A percentile compares a stretch with the other conserved stretches of the same genome.
Evolutionary conservation across 2,113 vertebrate genomes (phyloP).

Genomic region (Oncorhynchus keta): DNA sequence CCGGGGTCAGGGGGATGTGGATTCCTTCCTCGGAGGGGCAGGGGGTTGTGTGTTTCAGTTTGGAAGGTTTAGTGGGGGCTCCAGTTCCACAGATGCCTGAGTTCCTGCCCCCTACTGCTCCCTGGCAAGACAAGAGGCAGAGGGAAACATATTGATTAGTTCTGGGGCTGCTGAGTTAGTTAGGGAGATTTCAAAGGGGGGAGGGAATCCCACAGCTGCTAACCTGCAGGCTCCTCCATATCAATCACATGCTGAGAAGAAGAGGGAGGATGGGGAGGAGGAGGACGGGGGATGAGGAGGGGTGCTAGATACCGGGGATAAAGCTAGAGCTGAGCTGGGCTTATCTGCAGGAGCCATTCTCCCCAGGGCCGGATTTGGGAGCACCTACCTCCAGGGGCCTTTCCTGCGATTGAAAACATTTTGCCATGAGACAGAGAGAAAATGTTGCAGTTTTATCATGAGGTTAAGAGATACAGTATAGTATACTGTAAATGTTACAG

Average conservation of each 20-base stretch:
- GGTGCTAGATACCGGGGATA: neutral
- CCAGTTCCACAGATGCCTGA: neutral
- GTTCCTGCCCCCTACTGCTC: neutral
- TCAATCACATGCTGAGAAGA: constrained; percentile 7
- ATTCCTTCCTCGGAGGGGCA: too few relatives aligned
- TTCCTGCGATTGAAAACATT: too few relatives aligned
- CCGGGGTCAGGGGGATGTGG: too few relatives aligned
- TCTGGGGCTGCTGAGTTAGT: neutral
- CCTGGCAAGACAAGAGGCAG: neutral
- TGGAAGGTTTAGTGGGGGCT: too few relatives aligned
- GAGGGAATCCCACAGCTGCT: constrained; percentile 18
- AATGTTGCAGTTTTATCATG: too few relatives aligned
- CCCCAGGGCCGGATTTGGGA: too few relatives aligned
- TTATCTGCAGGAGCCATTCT: neutral
- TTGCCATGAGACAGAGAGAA: too few relatives aligned
- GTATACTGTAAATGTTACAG: too few relatives aligned
- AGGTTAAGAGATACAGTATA: too few relatives aligned
- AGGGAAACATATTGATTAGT: neutral
- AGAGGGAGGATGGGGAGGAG: too few relatives aligned
- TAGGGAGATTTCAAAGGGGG: neutral
- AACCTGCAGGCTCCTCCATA: constrained; percentile 5
- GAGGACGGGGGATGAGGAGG: neutral
- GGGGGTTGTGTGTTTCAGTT: too few relatives aligned
- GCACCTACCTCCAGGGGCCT: too few relatives aligned
- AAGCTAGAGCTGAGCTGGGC: neutral